Percentiles rank a stretch among this genome's conserved stretches.
Evolutionary conservation across 2,888 invertebrate species (phyloP).

Genomic region (Tachystola acroxantha): DNA sequence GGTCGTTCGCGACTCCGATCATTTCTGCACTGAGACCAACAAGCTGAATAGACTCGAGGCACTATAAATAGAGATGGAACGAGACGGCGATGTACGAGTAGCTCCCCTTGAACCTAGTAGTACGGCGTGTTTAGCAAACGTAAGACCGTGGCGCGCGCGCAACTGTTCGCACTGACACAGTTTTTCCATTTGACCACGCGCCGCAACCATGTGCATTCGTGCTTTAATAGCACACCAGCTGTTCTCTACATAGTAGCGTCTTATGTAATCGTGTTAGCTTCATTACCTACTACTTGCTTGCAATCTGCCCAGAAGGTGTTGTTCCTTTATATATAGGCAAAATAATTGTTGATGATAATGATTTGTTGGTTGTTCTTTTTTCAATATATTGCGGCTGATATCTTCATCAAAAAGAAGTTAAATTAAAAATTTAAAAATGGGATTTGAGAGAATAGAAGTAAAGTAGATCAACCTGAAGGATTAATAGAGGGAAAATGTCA

Average conservation of each 20-base stretch:
- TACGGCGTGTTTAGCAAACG: slow-evolving; percentile 45
- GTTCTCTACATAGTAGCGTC: slow-evolving; percentile 34
- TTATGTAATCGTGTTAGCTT: too few relatives aligned
- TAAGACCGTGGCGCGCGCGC: slow-evolving; percentile 61
- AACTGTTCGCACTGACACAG: slow-evolving; percentile 70
- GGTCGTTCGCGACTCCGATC: slow-evolving; percentile 68
- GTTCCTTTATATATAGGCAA: too few relatives aligned
- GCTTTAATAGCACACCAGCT: slow-evolving; percentile 57
- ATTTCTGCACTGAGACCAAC: slow-evolving; percentile 72
- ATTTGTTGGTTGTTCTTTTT: too few relatives aligned
- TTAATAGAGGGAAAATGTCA: too few relatives aligned
- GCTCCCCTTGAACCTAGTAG: slow-evolving; percentile 75
- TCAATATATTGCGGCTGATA: too few relatives aligned
- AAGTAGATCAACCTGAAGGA: too few relatives aligned
- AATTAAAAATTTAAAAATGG: too few relatives aligned
- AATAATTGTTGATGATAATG: too few relatives aligned
- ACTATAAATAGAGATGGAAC: slow-evolving; percentile 73
- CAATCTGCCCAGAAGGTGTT: too few relatives aligned
- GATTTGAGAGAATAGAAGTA: too few relatives aligned
- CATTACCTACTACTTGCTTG: too few relatives aligned
- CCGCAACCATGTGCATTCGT: slow-evolving; percentile 60
- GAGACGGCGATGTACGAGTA: slow-evolving; percentile 69
- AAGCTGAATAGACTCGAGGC: slow-evolving; percentile 66
- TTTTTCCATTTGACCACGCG: slow-evolving; percentile 67
- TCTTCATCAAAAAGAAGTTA: too few relatives aligned